Evolutionary conservation across 2,797 vertebrate species (phyloP), one percentile per base, ranked within the genome.

Genomic region (Paguma larvata): DNA sequence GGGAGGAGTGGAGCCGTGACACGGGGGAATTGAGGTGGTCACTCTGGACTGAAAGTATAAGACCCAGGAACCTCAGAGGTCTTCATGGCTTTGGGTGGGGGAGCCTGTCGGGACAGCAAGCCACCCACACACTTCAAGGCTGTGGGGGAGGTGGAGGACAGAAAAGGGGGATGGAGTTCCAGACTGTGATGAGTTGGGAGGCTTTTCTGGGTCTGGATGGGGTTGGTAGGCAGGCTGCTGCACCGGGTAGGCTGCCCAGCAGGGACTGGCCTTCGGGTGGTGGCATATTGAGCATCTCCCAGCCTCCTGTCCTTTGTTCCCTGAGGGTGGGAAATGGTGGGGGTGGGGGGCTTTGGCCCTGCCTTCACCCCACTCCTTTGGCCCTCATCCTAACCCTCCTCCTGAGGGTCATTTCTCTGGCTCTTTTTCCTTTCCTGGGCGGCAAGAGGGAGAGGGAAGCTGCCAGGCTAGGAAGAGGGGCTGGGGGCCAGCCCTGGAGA

Each of bases 301-400:
- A 41, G 23, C 6, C 78, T 79, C 78, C 78, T 67, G 68, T 77
- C 59, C 77, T 97, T 98, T 98, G 96, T 97, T 96, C 89, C 92
- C 23, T 8, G 34, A 75, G 53, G 77, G 19, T 93, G 86, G 46
- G 75, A 62, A 59, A 78, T 82, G n/a, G 38, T 63, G 70, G 72
- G 41, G 75, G 38, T 30, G 32, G 90, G 53, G 77, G 48, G 70
- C 75, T 85, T 82, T 79, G 44, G 48, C 73, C 77, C 48, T 83
- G 67, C 85, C 34, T 83, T 38, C 23, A 32, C 46, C 70, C 77
- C 73, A 56, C 53, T 46, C 34, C n/a, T n/a, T 68, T 63, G 84
- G 78, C 82, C 77, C 41, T 79, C 59, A 73, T 93, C 70, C 91
- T 94, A n/a, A 93, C 23, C 19, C 75, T 8, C 38, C 68, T 85